Evolutionary conservation across 2,888 invertebrate genomes (phyloP).

Genomic region (Tholera decimalis): DNA sequence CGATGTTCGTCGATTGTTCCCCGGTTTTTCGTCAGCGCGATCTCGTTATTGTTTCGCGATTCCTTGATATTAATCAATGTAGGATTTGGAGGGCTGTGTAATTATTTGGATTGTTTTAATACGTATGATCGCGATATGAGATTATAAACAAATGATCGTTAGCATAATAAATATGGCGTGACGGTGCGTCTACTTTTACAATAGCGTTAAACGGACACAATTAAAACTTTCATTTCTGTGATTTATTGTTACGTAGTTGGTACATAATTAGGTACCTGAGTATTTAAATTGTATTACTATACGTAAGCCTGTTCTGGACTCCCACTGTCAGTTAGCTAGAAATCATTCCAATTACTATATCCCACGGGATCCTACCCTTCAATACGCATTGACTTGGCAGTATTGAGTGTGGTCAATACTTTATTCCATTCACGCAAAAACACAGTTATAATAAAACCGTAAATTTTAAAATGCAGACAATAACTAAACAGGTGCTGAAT

Average conservation of each 20-base stretch:
- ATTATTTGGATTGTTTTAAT: constrained; percentile 76
- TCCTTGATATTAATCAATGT: constrained; percentile 70
- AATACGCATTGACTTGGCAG: background rate
- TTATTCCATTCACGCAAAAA: constrained; percentile 33
- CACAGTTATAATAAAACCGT: constrained; percentile 42
- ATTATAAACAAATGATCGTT: constrained; percentile 60
- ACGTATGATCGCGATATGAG: constrained; percentile 67
- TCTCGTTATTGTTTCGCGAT: constrained; percentile 74
- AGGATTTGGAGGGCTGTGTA: constrained; percentile 68
- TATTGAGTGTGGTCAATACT: no score
- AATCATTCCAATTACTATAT: background rate
- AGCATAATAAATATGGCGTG: constrained; percentile 58
- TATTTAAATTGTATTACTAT: background rate
- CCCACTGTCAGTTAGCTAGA: background rate
- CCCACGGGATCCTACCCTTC: background rate
- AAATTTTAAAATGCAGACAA: constrained; percentile 57
- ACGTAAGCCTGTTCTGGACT: background rate
- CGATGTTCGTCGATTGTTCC: constrained; percentile 83
- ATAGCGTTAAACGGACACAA: constrained; percentile 35
- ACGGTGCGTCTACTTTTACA: constrained; percentile 39
- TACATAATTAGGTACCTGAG: background rate
- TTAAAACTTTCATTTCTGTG: constrained; percentile 44
- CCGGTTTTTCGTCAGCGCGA: constrained; percentile 82
- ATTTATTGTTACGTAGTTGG: constrained; percentile 21
- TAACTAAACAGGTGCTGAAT: constrained; percentile 78